Conservation (phyloP, 2,113 vertebrate genomes). For the Marcusenius ussheri region DNA sequence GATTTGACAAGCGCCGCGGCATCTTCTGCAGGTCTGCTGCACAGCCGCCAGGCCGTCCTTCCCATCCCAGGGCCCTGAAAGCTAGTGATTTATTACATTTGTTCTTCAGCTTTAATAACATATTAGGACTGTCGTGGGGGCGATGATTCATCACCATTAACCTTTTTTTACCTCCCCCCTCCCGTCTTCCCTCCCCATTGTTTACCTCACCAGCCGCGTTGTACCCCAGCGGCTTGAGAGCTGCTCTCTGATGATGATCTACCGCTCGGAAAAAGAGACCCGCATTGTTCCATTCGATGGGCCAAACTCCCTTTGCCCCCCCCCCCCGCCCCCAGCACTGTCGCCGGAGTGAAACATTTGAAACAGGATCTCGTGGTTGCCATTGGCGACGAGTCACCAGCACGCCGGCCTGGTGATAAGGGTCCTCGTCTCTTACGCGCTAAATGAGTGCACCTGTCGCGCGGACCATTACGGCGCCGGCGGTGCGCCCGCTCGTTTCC, state of each 20-base stretch:
- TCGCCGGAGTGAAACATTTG: constrained; percentile 47
- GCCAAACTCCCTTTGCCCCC: constrained; percentile 16
- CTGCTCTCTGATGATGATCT: constrained; percentile 12
- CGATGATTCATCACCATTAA: constrained; percentile 35
- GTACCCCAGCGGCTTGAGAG: not conserved
- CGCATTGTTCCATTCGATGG: constrained; percentile 23
- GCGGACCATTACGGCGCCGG: not conserved
- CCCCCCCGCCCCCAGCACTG: constrained; percentile 33
- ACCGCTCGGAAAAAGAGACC: constrained; percentile 2
- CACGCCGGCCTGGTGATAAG: constrained; percentile 39
- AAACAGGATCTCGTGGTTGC: constrained; percentile 46
- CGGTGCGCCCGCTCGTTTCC: too few relatives aligned
- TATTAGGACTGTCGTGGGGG: constrained; percentile 28
- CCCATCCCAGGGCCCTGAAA: not conserved
- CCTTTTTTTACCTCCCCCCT: constrained; percentile 22
- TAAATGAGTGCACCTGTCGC: not conserved
- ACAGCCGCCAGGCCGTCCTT: not conserved
- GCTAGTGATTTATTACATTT: constrained; percentile 38
- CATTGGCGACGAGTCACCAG: constrained; percentile 53
- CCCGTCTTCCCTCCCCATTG: constrained; percentile 19
- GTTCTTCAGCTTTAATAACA: constrained; percentile 35
- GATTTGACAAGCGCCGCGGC: constrained; percentile 14
- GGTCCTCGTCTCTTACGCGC: constrained; percentile 28
- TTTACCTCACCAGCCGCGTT: constrained; percentile 23
- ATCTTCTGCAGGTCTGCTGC: constrained; percentile 28